Conservation (phyloP, 2,113 vertebrate species). For the Felis catus region F.catus_Fca126_mat1.0 CM031415.1:85002001-85002500, state of each 20-base stretch:
- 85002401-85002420: too few species aligned
- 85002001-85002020: fast-evolving
- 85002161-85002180: not conserved
- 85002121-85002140: not conserved
- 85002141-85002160: not conserved
- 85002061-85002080: not conserved
- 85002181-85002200: not conserved
- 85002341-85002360: not conserved
- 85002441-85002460: not conserved
- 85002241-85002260: not conserved
- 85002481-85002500: not conserved
- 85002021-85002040: not conserved
- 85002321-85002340: not conserved
- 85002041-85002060: not conserved
- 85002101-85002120: not conserved
- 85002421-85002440: not conserved
- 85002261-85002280: not conserved
- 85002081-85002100: not conserved
- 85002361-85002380: not conserved
- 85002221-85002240: not conserved
- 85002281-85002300: not conserved
- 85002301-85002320: not conserved
- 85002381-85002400: not conserved
- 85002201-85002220: not conserved
- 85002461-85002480: not conserved